Conservation (phyloP, 2,888 invertebrate species). For the Leptinotarsa rubiginosa region DNA sequence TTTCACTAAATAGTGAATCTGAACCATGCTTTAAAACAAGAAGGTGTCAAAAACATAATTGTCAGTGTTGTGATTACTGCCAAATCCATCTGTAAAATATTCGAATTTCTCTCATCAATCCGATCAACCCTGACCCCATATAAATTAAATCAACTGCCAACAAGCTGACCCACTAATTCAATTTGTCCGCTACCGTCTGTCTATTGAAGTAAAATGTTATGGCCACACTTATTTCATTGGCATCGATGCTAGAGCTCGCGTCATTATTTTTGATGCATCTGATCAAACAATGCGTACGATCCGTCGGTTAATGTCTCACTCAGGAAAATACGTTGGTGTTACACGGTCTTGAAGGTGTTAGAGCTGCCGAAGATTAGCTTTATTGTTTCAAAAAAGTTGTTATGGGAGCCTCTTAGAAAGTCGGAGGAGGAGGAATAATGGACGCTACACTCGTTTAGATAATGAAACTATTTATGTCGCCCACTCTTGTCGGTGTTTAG, state of each 20-base stretch:
- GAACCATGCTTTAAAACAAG: no score
- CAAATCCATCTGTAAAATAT: no score
- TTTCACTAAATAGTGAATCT: no score
- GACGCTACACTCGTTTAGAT: background rate
- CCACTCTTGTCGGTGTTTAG: background rate
- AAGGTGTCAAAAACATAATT: no score
- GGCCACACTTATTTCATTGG: slow-evolving; percentile 15
- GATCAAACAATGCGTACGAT: background rate
- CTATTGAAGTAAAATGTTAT: slow-evolving; percentile 12
- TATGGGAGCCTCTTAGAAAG: slow-evolving; percentile 14
- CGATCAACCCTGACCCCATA: slow-evolving; percentile 2
- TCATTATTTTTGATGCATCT: slow-evolving; percentile 1
- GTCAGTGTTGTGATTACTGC: no score
- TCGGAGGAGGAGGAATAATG: slow-evolving; percentile 11
- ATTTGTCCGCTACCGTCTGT: background rate
- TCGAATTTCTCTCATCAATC: background rate
- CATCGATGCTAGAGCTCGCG: background rate
- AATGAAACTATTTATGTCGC: slow-evolving; percentile 19
- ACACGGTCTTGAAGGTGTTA: slow-evolving; percentile 22
- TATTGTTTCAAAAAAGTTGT: slow-evolving; percentile 25
- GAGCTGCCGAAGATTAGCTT: slow-evolving; percentile 20
- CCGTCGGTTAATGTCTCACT: slow-evolving; percentile 11
- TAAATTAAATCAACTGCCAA: slow-evolving; percentile 6
- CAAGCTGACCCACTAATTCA: slow-evolving; percentile 13
- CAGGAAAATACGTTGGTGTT: slow-evolving; percentile 18